A percentile compares a stretch with the other conserved stretches of the same genome.
These are phyloP conservation scores for Parelbella ahira DNA, from an alignment of 2,888 invertebrate species.

Conservation along the genomic window DNA sequence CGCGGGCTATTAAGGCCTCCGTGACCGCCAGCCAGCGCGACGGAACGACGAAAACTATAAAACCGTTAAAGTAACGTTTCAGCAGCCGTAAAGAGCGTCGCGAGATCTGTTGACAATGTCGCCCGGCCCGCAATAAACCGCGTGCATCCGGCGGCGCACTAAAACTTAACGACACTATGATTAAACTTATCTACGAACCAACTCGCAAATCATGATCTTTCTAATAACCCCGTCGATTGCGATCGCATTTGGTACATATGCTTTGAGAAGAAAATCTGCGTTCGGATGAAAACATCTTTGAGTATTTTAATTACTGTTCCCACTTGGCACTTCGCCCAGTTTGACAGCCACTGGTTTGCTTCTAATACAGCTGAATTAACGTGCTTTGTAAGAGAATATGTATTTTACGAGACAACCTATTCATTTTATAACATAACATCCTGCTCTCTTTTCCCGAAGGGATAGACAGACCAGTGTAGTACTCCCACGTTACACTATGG, in stretches of 20 bases:
- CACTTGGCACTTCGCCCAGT: slow-evolving; percentile 49
- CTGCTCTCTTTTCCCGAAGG: no score
- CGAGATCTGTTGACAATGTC: slow-evolving; percentile 81
- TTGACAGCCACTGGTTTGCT: slow-evolving; percentile 39
- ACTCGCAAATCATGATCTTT: slow-evolving; percentile 61
- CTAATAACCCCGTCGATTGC: slow-evolving; percentile 49
- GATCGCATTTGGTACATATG: no score
- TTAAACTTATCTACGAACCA: slow-evolving; percentile 72
- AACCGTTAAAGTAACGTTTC: slow-evolving; percentile 80
- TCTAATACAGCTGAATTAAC: slow-evolving; percentile 41
- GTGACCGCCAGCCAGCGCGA: slow-evolving; percentile 75
- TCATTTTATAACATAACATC: no score
- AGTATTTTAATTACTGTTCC: slow-evolving; percentile 46
- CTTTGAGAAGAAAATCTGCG: no score
- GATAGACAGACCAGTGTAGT: no score
- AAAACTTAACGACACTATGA: slow-evolving; percentile 77
- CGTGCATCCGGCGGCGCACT: slow-evolving; percentile 73
- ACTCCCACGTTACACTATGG: no score
- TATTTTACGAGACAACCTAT: no score
- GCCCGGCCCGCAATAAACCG: slow-evolving; percentile 73
- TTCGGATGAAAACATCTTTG: slow-evolving; percentile 26
- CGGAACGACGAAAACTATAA: slow-evolving; percentile 79
- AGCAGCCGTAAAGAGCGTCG: slow-evolving; percentile 78
- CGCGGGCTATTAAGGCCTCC: slow-evolving; percentile 71
- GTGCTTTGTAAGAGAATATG: slow-evolving; percentile 37